Percentiles rank a stretch among this genome's conserved stretches.
These are phyloP conservation scores for Nematolebias whitei DNA, from an alignment of 2,113 vertebrate genomes.

Conservation along the genomic window DNA sequence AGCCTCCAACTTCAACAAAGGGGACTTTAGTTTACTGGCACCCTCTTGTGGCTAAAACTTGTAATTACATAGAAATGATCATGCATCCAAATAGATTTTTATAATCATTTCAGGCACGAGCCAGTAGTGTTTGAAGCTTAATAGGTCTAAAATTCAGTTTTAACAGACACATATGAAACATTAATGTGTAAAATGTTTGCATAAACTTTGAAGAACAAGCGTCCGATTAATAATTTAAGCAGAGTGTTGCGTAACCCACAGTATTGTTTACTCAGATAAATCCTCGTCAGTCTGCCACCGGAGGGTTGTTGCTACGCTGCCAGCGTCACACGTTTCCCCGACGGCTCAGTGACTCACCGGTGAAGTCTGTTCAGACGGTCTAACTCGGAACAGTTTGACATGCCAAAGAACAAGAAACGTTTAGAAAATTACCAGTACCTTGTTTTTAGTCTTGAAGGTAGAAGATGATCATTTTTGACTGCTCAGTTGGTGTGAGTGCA, in stretches of 20 bases:
- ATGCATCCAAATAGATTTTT: no score
- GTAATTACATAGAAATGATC: constrained; percentile 11
- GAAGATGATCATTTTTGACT: no score
- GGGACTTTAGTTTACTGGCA: not conserved
- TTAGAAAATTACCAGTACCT: not conserved
- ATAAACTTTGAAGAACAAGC: no score
- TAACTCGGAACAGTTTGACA: no score
- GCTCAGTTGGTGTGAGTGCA: no score
- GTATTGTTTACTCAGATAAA: not conserved
- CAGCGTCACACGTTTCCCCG: constrained; percentile 5
- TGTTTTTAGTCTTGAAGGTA: no score
- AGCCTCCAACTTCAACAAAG: not conserved
- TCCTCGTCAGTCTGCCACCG: constrained; percentile 13
- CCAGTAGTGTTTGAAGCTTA: not conserved
- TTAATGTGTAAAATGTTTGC: no score
- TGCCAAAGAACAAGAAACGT: not conserved
- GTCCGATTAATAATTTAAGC: not conserved
- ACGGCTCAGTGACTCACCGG: constrained; percentile 39
- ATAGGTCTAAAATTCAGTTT: no score
- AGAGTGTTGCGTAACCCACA: no score
- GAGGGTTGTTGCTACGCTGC: constrained; percentile 41
- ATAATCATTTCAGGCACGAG: not conserved
- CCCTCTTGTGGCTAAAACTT: constrained; percentile 40
- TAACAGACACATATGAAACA: no score
- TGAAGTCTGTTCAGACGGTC: constrained; percentile 14